A percentile compares a stretch with the other conserved stretches of the same genome.
Evolutionary conservation across 2,113 vertebrate genomes (phyloP).

Genomic region (Orcinus orca): DNA sequence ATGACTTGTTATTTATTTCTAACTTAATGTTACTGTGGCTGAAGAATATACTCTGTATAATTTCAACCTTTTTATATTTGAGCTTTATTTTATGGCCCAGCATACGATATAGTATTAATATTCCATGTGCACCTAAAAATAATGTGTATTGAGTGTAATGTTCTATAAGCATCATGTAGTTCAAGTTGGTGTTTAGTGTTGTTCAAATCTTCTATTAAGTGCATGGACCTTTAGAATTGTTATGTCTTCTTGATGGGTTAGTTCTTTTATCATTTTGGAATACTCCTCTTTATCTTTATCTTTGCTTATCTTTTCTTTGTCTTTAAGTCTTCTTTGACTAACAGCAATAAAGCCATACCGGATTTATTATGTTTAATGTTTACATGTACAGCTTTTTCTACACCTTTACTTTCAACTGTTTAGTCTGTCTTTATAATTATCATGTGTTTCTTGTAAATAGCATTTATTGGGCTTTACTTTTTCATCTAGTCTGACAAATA

Average conservation of each 20-base stretch:
- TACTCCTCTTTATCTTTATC: background rate
- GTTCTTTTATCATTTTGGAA: background rate
- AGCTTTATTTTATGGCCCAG: background rate
- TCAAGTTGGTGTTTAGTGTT: background rate
- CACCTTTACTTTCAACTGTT: background rate
- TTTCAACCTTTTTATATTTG: background rate
- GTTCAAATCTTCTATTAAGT: background rate
- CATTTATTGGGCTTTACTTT: background rate
- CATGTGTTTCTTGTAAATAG: background rate
- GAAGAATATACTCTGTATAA: background rate
- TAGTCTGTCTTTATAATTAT: background rate
- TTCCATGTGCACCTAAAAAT: background rate
- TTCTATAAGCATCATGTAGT: background rate
- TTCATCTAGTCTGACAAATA: background rate
- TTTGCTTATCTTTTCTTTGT: background rate
- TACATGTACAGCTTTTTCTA: background rate
- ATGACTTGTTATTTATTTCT: background rate
- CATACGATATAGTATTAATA: background rate
- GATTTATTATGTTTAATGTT: background rate
- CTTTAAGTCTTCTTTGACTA: background rate
- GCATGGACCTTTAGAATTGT: background rate
- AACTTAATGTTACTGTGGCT: background rate
- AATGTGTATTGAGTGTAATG: background rate
- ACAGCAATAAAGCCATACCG: background rate
- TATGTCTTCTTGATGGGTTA: background rate